Base-by-base conservation (phyloP, 2,888 invertebrate genomes). In the Zeuzera pyrina region DNA sequence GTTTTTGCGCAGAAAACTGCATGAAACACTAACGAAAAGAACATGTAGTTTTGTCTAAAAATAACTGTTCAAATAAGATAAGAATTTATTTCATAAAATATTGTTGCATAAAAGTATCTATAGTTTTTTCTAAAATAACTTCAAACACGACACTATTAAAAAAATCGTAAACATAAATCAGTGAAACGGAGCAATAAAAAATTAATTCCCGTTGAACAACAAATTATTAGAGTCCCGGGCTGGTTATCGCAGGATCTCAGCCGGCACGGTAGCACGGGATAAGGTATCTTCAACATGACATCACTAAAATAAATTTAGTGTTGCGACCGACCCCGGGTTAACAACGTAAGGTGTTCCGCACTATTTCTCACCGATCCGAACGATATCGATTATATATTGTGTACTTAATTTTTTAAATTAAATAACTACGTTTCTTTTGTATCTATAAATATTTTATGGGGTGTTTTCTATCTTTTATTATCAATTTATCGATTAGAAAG, bases 281-380 rank as follows among this genome's bases (percentile, higher is more conserved):
- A 65, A 66, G 54, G 59, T 71, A 76, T 74, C 72, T 59, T 41
- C 45, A 47, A 59, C 62, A 49, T 54, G 63, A 70, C 71, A 76
- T 68, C 73, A 66, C 66, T 65, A 65, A 69, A 68, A 67, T 67
- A 68, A 69, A 72, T 72, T 66, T 67, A 71, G 66, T 65, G 58
- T 56, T 58, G 55, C 49, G 46, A 53, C 44, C 56, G 61, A 60
- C 60, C 69, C 52, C 39, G 56, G 70, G 72, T 73, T 76, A 72
- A 73, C 70, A 60, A 64, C 62, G 64, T 50, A 48, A 52, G 46
- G 50, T 58, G 59, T 57, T 49, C 61, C 54, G 59, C 57, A 67
- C 68, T 68, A 68, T 71, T 71, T 70, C 65, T 66, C 65, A 56
- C 67, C 61, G 65, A 64, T 68, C 49, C 47, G 23, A 44, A 43